phyloP scores from a whole-genome alignment of 2,113 vertebrate species.

The Sebastes fasciatus region DNA sequence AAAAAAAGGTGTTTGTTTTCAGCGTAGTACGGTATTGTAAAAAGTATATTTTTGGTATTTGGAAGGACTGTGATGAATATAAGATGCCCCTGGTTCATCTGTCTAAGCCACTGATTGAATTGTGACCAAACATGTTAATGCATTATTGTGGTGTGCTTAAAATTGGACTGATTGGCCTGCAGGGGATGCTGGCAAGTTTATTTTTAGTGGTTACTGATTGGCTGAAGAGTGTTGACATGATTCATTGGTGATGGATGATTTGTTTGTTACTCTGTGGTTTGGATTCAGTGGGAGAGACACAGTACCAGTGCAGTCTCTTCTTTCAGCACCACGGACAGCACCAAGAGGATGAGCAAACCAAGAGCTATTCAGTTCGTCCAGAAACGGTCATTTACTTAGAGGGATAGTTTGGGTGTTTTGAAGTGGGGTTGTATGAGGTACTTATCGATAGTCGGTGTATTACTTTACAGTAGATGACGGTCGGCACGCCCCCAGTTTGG shows the following conservation, averaged over 20 bases:
- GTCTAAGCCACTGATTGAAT: not conserved
- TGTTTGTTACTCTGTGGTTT: not conserved
- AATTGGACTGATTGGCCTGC: not conserved
- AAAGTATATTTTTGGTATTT: not conserved
- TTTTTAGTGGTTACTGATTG: not conserved
- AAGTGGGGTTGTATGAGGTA: too few species aligned
- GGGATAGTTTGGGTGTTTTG: too few species aligned
- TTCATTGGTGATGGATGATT: not conserved
- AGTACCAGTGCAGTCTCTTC: not conserved
- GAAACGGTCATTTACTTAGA: not conserved
- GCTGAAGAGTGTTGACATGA: not conserved
- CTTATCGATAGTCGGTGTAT: too few species aligned
- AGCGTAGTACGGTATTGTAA: not conserved
- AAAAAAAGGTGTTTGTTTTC: too few species aligned
- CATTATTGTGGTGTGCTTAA: not conserved
- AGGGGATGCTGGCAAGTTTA: not conserved
- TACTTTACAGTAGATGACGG: too few species aligned
- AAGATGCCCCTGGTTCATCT: not conserved
- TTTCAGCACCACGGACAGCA: constrained; percentile 63
- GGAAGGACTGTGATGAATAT: not conserved
- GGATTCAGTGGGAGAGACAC: not conserved
- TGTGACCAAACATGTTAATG: not conserved
- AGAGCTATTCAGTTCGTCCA: not conserved
- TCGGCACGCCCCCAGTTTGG: too few species aligned
- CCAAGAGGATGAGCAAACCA: not conserved